These are phyloP conservation scores for Rhinichthys klamathensis DNA, from an alignment of 2,113 vertebrate genomes.

Conservation along the genomic window DNA sequence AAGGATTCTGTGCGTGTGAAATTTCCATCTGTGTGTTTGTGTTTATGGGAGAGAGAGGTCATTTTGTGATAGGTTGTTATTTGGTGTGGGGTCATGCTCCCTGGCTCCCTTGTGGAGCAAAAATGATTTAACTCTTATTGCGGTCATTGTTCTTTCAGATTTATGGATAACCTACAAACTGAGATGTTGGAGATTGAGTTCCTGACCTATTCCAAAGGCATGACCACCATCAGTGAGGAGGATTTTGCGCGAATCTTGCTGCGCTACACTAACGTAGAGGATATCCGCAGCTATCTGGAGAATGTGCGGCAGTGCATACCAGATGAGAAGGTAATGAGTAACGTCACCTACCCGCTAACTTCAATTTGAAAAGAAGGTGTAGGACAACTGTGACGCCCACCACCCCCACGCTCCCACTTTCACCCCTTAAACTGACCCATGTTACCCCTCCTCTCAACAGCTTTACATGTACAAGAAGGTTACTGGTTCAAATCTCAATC, in stretches of 20 bases:
- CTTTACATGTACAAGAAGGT: not conserved
- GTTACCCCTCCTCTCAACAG: not conserved
- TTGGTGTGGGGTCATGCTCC: no score
- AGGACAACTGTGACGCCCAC: not conserved
- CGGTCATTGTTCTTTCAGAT: constrained; percentile 74
- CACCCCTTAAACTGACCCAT: not conserved
- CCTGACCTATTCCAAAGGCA: constrained; percentile 95
- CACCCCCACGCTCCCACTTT: not conserved
- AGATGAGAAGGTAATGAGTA: constrained; percentile 88
- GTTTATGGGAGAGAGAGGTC: no score
- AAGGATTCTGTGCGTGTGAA: no score
- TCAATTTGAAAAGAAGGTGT: not conserved
- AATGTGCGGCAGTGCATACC: constrained; percentile 89
- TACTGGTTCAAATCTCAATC: no score
- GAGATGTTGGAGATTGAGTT: constrained; percentile 98
- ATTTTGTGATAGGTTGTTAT: no score
- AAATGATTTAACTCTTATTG: no score
- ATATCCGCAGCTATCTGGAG: constrained; percentile 93
- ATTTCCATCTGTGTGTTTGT: no score
- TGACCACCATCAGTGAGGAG: constrained; percentile 97
- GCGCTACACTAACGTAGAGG: constrained; percentile 97
- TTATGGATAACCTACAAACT: constrained; percentile 99
- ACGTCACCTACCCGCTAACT: not conserved
- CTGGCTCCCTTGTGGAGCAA: no score
- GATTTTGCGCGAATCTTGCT: constrained; percentile 97